Evolutionary conservation across 2,113 vertebrate genomes (phyloP).

Genomic region (Antennarius striatus): DNA sequence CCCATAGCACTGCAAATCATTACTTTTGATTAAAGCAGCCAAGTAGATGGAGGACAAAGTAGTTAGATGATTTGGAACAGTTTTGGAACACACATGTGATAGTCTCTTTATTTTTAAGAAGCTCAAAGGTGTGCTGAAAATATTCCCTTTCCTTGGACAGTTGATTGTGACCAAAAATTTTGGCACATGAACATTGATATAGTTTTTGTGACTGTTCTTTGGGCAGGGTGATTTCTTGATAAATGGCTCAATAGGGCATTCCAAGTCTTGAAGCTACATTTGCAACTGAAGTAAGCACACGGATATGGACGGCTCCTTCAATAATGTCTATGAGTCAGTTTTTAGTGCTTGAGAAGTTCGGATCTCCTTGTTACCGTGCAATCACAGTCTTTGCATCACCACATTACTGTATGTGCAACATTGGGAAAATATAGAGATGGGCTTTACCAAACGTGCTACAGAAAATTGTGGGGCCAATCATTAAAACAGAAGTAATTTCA

Average conservation of each 20-base stretch:
- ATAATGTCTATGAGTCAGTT: too few species aligned
- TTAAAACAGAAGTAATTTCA: too few species aligned
- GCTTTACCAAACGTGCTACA: too few species aligned
- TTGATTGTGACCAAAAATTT: conserved; percentile 20
- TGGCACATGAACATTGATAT: conserved; percentile 1
- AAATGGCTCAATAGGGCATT: conserved; percentile 30
- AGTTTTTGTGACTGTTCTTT: neutral
- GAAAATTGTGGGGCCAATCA: too few species aligned
- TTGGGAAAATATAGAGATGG: too few species aligned
- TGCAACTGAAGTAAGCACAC: too few species aligned
- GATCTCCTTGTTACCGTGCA: too few species aligned
- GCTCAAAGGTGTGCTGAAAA: conserved; percentile 33
- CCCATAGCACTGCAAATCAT: conserved; percentile 8
- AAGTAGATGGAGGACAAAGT: too few species aligned
- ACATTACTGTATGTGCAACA: too few species aligned
- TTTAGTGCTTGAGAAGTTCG: too few species aligned
- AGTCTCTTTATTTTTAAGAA: conserved; percentile 39
- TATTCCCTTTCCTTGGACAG: conserved; percentile 10
- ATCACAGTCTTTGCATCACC: too few species aligned
- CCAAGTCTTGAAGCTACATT: neutral
- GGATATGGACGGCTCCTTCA: too few species aligned
- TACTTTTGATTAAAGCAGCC: neutral
- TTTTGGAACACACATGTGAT: conserved; percentile 21
- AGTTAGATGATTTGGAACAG: neutral
- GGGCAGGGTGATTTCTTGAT: conserved; percentile 20